phyloP scores from a whole-genome alignment of 2,797 vertebrate species.

The Acanthurus leucopareius region DNA sequence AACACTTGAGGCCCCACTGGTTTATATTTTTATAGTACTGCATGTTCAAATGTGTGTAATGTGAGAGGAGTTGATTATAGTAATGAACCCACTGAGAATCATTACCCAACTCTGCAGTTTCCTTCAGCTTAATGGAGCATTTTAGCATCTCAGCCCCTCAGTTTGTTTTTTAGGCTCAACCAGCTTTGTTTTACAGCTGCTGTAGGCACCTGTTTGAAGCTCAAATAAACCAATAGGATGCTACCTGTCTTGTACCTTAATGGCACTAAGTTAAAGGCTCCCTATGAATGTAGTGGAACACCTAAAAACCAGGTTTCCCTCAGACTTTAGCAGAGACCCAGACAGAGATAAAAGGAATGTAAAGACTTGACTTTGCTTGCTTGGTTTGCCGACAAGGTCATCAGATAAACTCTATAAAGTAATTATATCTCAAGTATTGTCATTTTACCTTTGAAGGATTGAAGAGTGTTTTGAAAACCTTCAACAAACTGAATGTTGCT shows the following conservation, averaged over 20 bases:
- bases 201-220: background rate
- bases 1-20: background rate
- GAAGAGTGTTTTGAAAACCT: background rate
- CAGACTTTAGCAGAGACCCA: background rate
- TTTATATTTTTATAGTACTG: too few relatives aligned
- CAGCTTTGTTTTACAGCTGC: too few relatives aligned
- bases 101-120: background rate
- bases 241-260: too few relatives aligned
- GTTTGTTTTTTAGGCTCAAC: background rate
- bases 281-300: background rate
- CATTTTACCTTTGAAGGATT: too few relatives aligned
- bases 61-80: background rate
- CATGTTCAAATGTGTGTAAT: background rate
- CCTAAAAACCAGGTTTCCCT: background rate
- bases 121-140: background rate
- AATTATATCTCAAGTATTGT: background rate
- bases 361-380: background rate
- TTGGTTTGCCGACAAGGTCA: background rate
- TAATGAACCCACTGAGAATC: background rate
- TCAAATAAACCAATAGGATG: background rate
- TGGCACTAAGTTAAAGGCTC: too few relatives aligned
- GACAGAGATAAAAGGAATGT: background rate
- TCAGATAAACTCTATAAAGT: background rate
- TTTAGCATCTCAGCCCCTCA: too few relatives aligned
- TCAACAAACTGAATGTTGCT: background rate